phyloP scores from a whole-genome alignment of 2,113 vertebrate genomes.

The Atlantisia rogersi region DNA sequence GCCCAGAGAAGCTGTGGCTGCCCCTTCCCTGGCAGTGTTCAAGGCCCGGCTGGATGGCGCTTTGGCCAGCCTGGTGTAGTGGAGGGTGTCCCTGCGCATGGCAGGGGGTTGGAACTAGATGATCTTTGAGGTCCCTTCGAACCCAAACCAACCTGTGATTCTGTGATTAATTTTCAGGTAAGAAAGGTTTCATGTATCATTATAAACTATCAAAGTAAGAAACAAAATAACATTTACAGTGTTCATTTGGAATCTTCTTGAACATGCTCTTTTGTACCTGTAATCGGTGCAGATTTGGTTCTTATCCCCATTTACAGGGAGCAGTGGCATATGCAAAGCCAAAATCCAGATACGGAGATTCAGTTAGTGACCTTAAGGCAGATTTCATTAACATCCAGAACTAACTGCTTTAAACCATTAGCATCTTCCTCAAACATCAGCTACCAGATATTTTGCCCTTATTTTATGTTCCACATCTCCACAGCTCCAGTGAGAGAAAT shows the following conservation, averaged over 20 bases:
- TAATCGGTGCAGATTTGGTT: neutral
- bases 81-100: no score
- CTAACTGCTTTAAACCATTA: neutral
- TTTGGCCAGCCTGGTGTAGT: no score
- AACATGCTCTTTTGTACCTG: neutral
- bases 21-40: no score
- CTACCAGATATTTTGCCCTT: neutral
- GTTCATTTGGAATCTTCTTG: neutral
- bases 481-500: neutral
- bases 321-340: neutral
- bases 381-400: neutral
- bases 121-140: no score
- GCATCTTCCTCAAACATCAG: neutral
- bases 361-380: constrained; percentile 4
- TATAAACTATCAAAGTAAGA: neutral
- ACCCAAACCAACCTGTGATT: no score
- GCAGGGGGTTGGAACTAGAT: no score
- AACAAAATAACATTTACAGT: neutral
- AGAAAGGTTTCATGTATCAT: neutral
- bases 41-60: no score
- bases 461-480: neutral
- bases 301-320: neutral
- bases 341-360: neutral
- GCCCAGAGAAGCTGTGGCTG: no score
- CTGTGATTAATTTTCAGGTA: neutral